These are phyloP conservation scores for Epinotia demarniana DNA, from an alignment of 2,888 invertebrate genomes.

Conservation along the genomic window DNA sequence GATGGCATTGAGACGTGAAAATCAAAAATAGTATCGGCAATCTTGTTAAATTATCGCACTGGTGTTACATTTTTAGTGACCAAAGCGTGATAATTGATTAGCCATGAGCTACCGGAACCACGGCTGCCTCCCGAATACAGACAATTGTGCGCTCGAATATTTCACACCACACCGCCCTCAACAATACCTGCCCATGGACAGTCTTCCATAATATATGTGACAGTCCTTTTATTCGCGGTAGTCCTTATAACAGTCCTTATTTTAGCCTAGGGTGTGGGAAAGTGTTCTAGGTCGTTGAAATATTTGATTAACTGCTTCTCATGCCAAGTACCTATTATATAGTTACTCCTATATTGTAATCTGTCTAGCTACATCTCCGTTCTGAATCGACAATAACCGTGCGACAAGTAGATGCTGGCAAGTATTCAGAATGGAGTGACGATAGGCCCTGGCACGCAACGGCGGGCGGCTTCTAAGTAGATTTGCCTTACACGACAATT, in stretches of 20 bases:
- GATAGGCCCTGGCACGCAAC: constrained; percentile 53
- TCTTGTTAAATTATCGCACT: constrained; percentile 52
- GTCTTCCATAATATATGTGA: background rate
- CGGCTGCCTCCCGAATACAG: constrained; percentile 33
- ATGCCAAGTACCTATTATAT: too few species aligned
- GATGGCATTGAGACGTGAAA: constrained; percentile 70
- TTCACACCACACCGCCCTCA: constrained; percentile 22
- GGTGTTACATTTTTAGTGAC: constrained; percentile 51
- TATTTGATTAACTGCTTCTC: background rate
- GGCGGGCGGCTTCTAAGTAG: constrained; percentile 21
- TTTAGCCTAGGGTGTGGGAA: background rate
- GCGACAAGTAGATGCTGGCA: constrained; percentile 33
- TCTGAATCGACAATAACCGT: constrained; percentile 21
- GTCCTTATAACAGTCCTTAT: background rate
- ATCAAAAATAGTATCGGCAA: constrained; percentile 59
- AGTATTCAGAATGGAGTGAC: constrained; percentile 42
- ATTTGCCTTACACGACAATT: constrained; percentile 46
- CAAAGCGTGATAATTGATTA: constrained; percentile 56
- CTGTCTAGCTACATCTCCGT: background rate
- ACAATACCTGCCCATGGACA: background rate
- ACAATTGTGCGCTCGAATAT: constrained; percentile 29
- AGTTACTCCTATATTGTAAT: too few species aligned
- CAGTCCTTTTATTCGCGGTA: background rate
- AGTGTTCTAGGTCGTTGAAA: background rate
- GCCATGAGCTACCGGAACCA: constrained; percentile 50